These are phyloP conservation scores for Mugil cephalus DNA, from an alignment of 2,113 vertebrate genomes.

Conservation along the genomic window DNA sequence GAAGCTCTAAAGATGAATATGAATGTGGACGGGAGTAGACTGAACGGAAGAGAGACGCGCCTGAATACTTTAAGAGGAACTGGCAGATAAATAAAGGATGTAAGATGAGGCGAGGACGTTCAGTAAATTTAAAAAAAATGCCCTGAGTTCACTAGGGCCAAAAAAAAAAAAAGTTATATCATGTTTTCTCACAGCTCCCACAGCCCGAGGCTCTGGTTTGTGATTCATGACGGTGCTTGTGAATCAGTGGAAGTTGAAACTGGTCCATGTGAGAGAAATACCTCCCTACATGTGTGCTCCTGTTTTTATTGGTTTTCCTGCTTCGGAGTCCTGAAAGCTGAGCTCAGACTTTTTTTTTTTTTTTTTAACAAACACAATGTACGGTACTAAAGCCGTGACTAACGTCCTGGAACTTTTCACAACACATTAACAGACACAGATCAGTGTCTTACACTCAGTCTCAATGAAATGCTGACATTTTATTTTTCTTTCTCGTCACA, in stretches of 20 bases:
- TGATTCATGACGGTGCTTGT: constrained; percentile 38
- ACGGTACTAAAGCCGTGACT: neutral
- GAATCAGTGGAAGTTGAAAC: constrained; percentile 11
- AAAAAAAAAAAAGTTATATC: neutral
- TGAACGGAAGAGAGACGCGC: neutral
- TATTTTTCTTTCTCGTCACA: neutral
- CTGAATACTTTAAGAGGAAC: neutral
- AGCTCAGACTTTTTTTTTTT: neutral
- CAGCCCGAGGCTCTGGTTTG: constrained; percentile 14
- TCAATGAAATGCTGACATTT: constrained; percentile 15
- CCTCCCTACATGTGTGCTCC: constrained; percentile 21
- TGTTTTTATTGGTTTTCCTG: constrained; percentile 4
- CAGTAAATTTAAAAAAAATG: neutral
- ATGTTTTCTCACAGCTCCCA: constrained; percentile 1
- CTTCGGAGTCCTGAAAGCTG: neutral
- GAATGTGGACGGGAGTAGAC: constrained; percentile 23
- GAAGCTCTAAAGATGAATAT: constrained; percentile 15
- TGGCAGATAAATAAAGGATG: neutral
- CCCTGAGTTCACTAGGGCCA: neutral
- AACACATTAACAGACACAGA: too few relatives aligned
- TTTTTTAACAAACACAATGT: constrained; percentile 23
- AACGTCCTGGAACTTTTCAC: neutral
- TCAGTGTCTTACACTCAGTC: too few relatives aligned
- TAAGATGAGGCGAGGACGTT: neutral
- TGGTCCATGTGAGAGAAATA: constrained; percentile 8